A percentile compares a stretch with the other conserved stretches of the same genome.
Conservation (phyloP, 2,113 vertebrate species). For the Romanogobio albipinnatus region DNA sequence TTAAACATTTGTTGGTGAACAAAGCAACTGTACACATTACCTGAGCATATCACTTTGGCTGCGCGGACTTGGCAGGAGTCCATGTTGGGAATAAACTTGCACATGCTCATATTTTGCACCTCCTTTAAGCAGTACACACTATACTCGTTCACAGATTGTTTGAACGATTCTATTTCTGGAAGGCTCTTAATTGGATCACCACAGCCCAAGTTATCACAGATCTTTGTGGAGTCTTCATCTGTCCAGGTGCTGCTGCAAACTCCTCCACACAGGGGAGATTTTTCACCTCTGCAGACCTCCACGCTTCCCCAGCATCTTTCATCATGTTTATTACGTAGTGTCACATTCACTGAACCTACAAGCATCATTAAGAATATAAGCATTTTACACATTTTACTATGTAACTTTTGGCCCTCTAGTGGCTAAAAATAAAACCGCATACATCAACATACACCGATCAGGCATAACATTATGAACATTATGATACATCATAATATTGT, state of each 20-base stretch:
- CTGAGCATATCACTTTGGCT: slow-evolving; percentile 65
- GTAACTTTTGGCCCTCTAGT: background rate
- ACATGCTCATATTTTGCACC: background rate
- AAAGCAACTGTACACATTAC: slow-evolving; percentile 48
- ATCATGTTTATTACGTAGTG: fast-evolving
- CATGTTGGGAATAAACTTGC: slow-evolving; percentile 37
- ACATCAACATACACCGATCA: background rate
- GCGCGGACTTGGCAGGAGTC: fast-evolving
- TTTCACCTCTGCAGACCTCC: fast-evolving
- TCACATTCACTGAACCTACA: slow-evolving; percentile 34
- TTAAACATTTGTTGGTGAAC: background rate
- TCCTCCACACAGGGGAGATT: background rate
- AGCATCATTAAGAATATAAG: no score
- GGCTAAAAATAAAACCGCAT: background rate
- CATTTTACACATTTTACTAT: background rate
- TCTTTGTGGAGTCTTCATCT: fast-evolving
- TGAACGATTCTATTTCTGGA: no score
- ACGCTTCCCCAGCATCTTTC: slow-evolving; percentile 65
- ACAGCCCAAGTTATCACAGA: slow-evolving; percentile 63
- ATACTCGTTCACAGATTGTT: background rate
- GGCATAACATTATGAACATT: no score
- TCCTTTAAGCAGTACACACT: background rate
- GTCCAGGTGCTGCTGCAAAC: slow-evolving; percentile 61
- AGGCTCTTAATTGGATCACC: background rate
- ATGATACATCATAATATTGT: no score